phyloP scores from a whole-genome alignment of 1,140 invertebrate species.

The Conus betulinus region DNA sequence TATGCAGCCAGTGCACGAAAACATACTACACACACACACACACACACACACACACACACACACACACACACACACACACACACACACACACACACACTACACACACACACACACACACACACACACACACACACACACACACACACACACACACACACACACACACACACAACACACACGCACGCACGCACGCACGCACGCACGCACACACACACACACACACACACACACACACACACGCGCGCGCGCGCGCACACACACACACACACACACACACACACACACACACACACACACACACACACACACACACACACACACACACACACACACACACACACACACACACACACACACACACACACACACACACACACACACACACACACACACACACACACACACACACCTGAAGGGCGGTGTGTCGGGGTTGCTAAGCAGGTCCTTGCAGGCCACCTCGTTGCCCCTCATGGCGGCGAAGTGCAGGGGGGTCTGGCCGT shows the following conservation, averaged over 20 bases:
- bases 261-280: conserved; percentile 39
- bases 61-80: neutral
- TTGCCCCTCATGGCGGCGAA: conserved; percentile 78
- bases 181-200: neutral
- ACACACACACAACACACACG: neutral
- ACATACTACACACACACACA: neutral
- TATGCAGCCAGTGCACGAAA: no score
- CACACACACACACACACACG: neutral
- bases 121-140: neutral
- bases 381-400: neutral
- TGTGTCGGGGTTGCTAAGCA: conserved; percentile 64
- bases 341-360: neutral
- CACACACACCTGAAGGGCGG: conserved; percentile 60
- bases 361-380: neutral
- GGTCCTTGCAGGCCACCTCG: conserved; percentile 71
- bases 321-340: neutral
- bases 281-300: neutral
- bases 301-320: neutral
- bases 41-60: neutral
- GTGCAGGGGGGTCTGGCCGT: conserved; percentile 76
- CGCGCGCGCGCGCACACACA: no score
- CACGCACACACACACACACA: neutral
- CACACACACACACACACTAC: neutral
- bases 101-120: neutral
- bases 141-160: conserved; percentile 40